Base-by-base conservation (phyloP, 2,888 invertebrate genomes). In the Resseliella maxima region DNA sequence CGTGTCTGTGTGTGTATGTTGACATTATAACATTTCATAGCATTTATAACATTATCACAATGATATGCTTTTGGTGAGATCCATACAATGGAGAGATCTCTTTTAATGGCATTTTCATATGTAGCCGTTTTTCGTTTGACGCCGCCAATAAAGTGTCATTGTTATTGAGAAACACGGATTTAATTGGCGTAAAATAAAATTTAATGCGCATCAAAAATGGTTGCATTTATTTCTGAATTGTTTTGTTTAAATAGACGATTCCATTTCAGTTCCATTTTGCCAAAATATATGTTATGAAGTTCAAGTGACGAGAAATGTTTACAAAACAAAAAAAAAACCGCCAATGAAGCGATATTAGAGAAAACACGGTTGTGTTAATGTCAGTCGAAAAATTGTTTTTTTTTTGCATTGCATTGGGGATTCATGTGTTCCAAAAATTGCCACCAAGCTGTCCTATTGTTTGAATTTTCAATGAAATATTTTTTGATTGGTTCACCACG, bases 131-230 rank as follows among this genome's bases (percentile, higher is more conserved):
- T 72, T 72, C 46, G 46, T 31, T 15, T 72, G 3, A 41, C 12
- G 31, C 31, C 72, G 3, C 31, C 2, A 72, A 31, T 72, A 31
- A 72, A 72, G 31, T 0, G 59, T 2, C 72, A 72, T 72, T 72
- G 27, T 31, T 31, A 72, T 31, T 72, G 72, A 31, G 72, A 5
- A 31, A 72, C 2, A 27, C 10, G 31, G 72, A 72, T 72, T 31
- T 31, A 72, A 72, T 72, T 72, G 72, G 31, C 72, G 15, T 31
- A 72, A 31, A 72, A 72, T 72, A 72, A 72, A 72, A 31, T 31
- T n/a, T 59, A 6, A 59, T 59, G 59, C 27, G 27, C 59, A 24
- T 18, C 2, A 18, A 59, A 59, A 59, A 24, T n/a, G 59, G 72
- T 5, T 72, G 35, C 31, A 27, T 12, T 27, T 31, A 72, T 27